These are phyloP conservation scores for Atlantisia rogersi DNA, from an alignment of 2,113 vertebrate species.

Conservation along the genomic window DNA sequence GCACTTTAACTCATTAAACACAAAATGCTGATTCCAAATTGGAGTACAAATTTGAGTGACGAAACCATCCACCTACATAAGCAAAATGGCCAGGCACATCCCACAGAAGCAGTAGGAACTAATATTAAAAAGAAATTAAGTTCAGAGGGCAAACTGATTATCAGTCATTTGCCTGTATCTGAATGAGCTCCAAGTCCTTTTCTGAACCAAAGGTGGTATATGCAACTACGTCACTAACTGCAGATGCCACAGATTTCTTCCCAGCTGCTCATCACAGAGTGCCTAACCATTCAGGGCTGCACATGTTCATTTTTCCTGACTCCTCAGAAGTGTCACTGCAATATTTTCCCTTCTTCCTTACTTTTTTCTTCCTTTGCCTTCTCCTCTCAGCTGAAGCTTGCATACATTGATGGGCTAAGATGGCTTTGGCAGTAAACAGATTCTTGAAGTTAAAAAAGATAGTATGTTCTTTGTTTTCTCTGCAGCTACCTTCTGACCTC, in stretches of 20 bases:
- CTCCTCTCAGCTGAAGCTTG: not conserved
- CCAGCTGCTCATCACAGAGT: slow-evolving; percentile 7
- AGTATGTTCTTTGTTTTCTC: not conserved
- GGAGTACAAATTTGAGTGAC: not conserved
- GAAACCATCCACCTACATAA: not conserved
- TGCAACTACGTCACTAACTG: not conserved
- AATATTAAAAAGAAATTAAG: no score
- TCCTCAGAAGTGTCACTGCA: not conserved
- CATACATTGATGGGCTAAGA: not conserved
- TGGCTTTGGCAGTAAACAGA: not conserved
- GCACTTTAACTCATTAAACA: not conserved
- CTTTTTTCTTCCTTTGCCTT: not conserved
- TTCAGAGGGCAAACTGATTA: not conserved
- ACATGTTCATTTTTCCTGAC: not conserved
- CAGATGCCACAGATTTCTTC: not conserved
- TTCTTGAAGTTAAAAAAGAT: not conserved
- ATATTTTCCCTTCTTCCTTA: not conserved
- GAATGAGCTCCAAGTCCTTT: not conserved
- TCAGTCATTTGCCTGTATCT: not conserved
- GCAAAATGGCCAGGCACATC: not conserved
- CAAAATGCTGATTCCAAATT: not conserved
- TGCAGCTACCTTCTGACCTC: not conserved
- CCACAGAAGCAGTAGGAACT: not conserved
- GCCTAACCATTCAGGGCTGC: not conserved
- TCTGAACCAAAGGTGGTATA: not conserved